Base-by-base conservation (phyloP, 2,113 vertebrate species). In the Pseudorhombus dupliciocellatus region DNA sequence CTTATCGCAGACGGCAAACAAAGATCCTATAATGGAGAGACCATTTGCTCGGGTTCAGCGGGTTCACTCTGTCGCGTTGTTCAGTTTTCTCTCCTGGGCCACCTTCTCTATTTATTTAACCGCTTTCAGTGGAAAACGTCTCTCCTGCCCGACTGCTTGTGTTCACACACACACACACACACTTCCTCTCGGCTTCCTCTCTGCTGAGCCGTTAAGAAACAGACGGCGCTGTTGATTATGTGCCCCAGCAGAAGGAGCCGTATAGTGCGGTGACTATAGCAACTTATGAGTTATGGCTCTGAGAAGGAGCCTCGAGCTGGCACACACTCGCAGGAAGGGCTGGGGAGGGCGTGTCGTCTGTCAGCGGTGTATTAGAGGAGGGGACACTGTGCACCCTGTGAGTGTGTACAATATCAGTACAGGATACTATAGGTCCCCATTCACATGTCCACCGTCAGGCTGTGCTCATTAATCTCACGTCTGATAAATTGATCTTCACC, bases 391-490 rank as follows among this genome's bases (percentile, higher is more conserved):
- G 37, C 7, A 42, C 28, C 30, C 53, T 50, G 30, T 22, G 31
- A 57, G 21, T 55, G 77, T 42, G 52, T 52, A 11, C 18, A 34
- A 12, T 56, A 22, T 25, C 50, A 34, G 63, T 18, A 37, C 24
- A 46, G 25, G 26, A 56, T 54, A 50, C 44, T 51, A 31, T 69
- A 61, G 31, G 22, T 73, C 55, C 92, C 85, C 81, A 81, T 92
- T 87, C 69, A 87, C 20, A 50, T 50, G 46, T n/a, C 46, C 44
- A 3, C 18, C 26, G 18, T 16, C 37, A 20, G 60, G 18, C 37
- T 84, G 73, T 61, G 91, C 88, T 92, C 92, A 94, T 83, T 89
- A 88, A 93, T 90, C 87, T 86, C 34, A 21, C 16, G 9, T 40
- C 18, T 15, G 16, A 44, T 16, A 44, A 44, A 44, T n/a, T n/a